Percentiles rank a stretch among this genome's conserved stretches.
Evolutionary conservation across 2,113 vertebrate genomes (phyloP).

Genomic region (Onychostoma macrolepis): DNA sequence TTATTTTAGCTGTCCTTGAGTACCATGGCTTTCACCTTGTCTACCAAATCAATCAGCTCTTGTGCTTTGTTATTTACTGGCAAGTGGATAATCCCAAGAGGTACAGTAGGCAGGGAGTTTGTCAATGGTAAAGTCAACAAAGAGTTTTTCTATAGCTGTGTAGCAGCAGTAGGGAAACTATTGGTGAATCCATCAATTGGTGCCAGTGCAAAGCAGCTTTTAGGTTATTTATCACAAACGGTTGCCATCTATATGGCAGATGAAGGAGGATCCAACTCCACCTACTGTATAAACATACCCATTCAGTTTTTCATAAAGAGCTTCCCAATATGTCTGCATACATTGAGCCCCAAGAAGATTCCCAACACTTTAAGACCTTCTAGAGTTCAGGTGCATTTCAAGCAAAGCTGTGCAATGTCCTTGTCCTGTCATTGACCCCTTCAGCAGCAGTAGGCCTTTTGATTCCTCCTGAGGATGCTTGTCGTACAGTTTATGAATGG

Average conservation of each 20-base stretch:
- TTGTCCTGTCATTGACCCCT: conserved; percentile 1
- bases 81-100: conserved; percentile 8
- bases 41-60: background rate
- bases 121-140: background rate
- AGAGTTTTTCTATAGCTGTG: background rate
- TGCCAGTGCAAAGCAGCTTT: background rate
- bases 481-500: background rate
- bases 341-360: background rate
- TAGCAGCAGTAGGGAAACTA: background rate
- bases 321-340: background rate
- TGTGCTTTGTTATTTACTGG: background rate
- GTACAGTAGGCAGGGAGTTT: background rate
- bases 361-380: background rate
- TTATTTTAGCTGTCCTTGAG: background rate
- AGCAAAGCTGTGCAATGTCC: background rate
- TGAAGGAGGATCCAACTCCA: conserved; percentile 5
- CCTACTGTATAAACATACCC: background rate
- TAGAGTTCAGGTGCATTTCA: background rate
- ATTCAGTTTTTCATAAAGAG: background rate
- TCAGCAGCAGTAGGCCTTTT: background rate
- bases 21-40: conserved; percentile 12
- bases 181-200: conserved; percentile 3
- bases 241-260: background rate
- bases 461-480: background rate
- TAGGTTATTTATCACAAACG: conserved; percentile 29